Evolutionary conservation across 2,113 vertebrate species (phyloP).

Genomic region (Trogon surrucura): DNA sequence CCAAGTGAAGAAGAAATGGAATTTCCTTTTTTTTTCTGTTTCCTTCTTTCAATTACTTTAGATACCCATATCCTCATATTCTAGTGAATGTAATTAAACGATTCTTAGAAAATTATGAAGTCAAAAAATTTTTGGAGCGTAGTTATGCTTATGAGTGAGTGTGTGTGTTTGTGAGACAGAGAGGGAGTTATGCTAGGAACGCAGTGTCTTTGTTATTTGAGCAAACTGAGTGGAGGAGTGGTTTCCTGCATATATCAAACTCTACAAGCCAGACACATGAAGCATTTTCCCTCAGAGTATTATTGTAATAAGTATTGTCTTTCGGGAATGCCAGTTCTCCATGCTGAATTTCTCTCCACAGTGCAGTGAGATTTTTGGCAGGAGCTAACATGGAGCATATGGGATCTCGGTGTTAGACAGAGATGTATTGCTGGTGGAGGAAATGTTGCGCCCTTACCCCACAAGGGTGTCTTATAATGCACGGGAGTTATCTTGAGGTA

Average conservation of each 20-base stretch:
- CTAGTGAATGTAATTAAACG: constrained; percentile 40
- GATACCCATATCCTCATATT: constrained; percentile 52
- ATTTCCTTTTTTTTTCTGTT: neutral
- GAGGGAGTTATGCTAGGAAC: neutral
- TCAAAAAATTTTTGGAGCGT: constrained; percentile 27
- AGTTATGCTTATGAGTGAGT: constrained; percentile 15
- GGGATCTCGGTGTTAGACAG: neutral
- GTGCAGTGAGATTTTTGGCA: constrained; percentile 39
- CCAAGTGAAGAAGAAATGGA: neutral
- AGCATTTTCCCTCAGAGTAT: neutral
- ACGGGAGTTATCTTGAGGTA: neutral
- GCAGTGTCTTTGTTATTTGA: neutral
- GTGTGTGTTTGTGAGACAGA: neutral
- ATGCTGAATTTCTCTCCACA: constrained; percentile 6
- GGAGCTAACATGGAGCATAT: neutral
- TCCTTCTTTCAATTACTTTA: constrained; percentile 47
- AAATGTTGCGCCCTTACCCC: neutral
- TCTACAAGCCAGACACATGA: neutral
- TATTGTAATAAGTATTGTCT: neutral
- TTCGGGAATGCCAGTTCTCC: neutral
- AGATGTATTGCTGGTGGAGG: neutral
- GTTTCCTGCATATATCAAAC: neutral
- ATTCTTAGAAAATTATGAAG: constrained; percentile 54
- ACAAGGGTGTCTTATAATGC: neutral
- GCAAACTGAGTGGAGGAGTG: neutral